Evolutionary conservation across 2,888 invertebrate species (phyloP).

Genomic region (Plemyria rubiginata): DNA sequence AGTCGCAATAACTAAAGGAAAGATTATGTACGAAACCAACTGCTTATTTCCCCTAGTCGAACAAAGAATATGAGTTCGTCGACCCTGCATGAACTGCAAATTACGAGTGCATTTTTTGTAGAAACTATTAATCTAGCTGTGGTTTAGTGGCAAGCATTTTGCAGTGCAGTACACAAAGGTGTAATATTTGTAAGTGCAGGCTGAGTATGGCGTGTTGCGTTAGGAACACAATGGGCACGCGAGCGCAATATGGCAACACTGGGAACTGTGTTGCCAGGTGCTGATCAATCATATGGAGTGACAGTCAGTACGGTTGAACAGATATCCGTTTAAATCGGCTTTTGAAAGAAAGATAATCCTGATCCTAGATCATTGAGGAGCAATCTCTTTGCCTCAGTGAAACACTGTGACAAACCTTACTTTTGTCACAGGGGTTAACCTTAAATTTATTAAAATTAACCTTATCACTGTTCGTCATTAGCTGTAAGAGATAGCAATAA

Average conservation of each 20-base stretch:
- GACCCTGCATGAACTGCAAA: slow-evolving; percentile 33
- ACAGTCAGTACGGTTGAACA: not conserved
- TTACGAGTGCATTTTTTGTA: slow-evolving; percentile 26
- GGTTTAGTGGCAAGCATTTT: slow-evolving; percentile 17
- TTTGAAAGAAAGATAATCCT: too few species aligned
- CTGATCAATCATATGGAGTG: slow-evolving; percentile 8
- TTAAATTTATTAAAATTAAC: too few species aligned
- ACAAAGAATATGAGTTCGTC: slow-evolving; percentile 36
- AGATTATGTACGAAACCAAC: slow-evolving; percentile 25
- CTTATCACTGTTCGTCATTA: too few species aligned
- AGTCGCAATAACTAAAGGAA: slow-evolving; percentile 22
- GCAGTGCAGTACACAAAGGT: slow-evolving; percentile 20
- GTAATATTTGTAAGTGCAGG: slow-evolving; percentile 37
- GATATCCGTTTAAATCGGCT: too few species aligned
- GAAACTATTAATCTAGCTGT: slow-evolving; percentile 26
- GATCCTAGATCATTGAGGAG: too few species aligned
- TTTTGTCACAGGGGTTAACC: too few species aligned
- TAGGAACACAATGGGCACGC: slow-evolving; percentile 55
- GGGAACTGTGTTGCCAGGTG: slow-evolving; percentile 11
- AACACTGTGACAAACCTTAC: too few species aligned
- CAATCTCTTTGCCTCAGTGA: too few species aligned
- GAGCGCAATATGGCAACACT: slow-evolving; percentile 46
- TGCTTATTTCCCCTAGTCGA: slow-evolving; percentile 33
- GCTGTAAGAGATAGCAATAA: too few species aligned
- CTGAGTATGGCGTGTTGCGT: slow-evolving; percentile 48